Base-by-base conservation (phyloP, 2,113 vertebrate species). In the Ardeotis arabs region DNA sequence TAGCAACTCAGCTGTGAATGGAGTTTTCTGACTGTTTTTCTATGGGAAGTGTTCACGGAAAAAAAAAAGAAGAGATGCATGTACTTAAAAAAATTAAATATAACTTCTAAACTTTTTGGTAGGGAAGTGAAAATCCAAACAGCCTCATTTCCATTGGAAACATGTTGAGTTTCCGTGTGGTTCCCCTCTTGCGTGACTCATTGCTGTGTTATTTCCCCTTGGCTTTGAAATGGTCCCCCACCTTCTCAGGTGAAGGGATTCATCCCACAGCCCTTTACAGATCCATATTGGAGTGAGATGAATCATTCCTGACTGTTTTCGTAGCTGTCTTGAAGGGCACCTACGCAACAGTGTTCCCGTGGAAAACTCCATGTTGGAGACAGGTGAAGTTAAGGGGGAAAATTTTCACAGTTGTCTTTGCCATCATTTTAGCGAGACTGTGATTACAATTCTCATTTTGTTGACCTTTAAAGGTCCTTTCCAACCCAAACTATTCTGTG, bases 191-290 rank as follows among this genome's bases (percentile, higher is more conserved):
- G 24, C 0, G 4, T 93, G 95, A 95, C 78, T 97, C 94, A 96
- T 77, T 66, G 25, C 24, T 92, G 62, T 95, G 70, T 74, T 94
- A 66, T 92, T 85, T 74, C 55, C 50, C 39, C 50, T 94, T 88
- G 76, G 67, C 63, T 90, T 62, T 88, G 50, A 90, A 95, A 75
- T 13, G 13, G 39, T 80, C 82, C 41, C 28, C 76, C 92, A 95
- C 83, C 83, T 93, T 95, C 88, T 90, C 79, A 96, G 96, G 92
- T 97, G 92, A 93, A 95, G 28, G 31, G 41, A 90, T 92, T 69
- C 64, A 35, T 96, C 90, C 85, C 85, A 92, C 88, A 67, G 75
- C 25, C 60, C 49, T 93, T 91, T 82, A 82, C 7, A 1, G 55
- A 24, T 86, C 86, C 83, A 50, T 92, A 88, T 21, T 80, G 83